Base-by-base conservation (phyloP, 2,113 vertebrate species). In the Lathamus discolor region DNA sequence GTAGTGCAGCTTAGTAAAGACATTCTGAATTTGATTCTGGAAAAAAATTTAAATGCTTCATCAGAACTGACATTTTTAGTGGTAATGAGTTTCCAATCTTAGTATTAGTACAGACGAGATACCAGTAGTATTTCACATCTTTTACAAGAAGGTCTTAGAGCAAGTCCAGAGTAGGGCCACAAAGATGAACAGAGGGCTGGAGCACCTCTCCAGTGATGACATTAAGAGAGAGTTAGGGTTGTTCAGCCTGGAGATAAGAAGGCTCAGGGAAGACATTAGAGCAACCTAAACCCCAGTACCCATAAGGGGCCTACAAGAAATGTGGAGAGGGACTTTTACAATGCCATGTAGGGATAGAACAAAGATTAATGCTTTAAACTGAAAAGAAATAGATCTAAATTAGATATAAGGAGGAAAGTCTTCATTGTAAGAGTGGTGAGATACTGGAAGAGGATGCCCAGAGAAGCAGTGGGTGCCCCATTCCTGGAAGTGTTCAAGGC, bases 1-100 rank as follows among this genome's bases (percentile, higher is more conserved):
- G 96, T 95, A 98, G 97, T 98, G 98, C 92, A 98, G 96, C 98
- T 98, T 98, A 98, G 98, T 92, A 97, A 97, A 98, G 97, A 97
- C 96, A 97, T 98, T 97, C 91, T 95, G 95, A 97, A 97, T 98
- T 97, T 97, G 96, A 97, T 97, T 97, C 93, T 95, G 80, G 80
- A 86, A 39, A 39, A 39, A 39, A 39, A 39, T 11, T 39, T 41
- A 95, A 98, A 97, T 97, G 85, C 80, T 97, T 97, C 96, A 98
- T 98, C 95, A 96, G 82, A 98, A 97, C 92, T 96, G 97, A 97
- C 96, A 97, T 96, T 96, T 97, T 97, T 93, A 95, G 92, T 88
- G 89, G 94, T 96, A 97, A 97, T 97, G 92, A 97, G 76, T 97
- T 98, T 98, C 73, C 93, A 97, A 11, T 96, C 90, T 95, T 92